Conservation (phyloP, 2,888 invertebrate species). For the Heteromyza rotundicornis region DNA sequence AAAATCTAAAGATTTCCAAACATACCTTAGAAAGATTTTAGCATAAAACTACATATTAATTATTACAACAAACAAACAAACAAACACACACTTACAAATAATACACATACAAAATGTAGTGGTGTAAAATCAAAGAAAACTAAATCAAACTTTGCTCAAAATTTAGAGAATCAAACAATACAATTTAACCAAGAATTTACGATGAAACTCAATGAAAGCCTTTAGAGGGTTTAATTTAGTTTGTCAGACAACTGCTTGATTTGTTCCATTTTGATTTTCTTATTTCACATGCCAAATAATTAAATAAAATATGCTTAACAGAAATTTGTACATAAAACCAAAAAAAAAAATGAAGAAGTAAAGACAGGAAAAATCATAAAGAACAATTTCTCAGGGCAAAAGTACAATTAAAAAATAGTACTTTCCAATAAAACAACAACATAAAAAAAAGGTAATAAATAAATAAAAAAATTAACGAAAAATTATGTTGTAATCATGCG, state of each 20-base stretch:
- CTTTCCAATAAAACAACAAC: constrained; percentile 32
- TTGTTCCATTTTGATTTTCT: background rate
- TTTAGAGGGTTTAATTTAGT: background rate
- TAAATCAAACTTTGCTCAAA: constrained; percentile 44
- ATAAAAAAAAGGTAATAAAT: constrained; percentile 26
- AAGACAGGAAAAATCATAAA: constrained; percentile 19
- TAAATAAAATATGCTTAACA: background rate
- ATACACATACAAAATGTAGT: constrained; percentile 10
- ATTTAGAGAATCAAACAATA: constrained; percentile 23
- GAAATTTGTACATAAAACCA: background rate
- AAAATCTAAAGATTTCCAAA: background rate
- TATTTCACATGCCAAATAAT: constrained; percentile 6
- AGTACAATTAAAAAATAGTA: constrained; percentile 61
- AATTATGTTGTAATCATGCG: no score
- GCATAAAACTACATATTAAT: constrained; percentile 19
- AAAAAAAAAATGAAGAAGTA: background rate
- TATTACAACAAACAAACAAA: constrained; percentile 3
- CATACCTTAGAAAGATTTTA: constrained; percentile 11
- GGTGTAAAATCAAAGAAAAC: constrained; percentile 15
- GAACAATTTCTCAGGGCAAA: constrained; percentile 62
- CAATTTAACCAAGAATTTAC: constrained; percentile 7
- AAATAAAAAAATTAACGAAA: constrained; percentile 28
- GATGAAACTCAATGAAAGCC: background rate
- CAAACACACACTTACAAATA: background rate
- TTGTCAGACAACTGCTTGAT: background rate